Evolutionary conservation across 2,797 vertebrate genomes (phyloP).

Genomic region (Siniperca undulata): DNA sequence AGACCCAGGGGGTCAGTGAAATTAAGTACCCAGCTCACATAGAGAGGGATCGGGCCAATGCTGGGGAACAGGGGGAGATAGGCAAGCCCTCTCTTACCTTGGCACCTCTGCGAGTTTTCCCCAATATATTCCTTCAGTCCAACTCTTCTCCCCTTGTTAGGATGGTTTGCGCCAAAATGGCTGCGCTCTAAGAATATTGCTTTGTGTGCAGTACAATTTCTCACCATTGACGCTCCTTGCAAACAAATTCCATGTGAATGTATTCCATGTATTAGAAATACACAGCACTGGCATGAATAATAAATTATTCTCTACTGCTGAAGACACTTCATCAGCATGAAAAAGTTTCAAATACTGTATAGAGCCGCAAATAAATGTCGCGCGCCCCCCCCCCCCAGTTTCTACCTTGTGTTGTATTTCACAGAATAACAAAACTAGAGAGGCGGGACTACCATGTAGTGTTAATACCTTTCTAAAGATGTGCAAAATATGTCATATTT

Average conservation of each 20-base stretch:
- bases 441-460: background rate
- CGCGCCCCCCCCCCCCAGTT: background rate
- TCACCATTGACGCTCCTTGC: slow-evolving; percentile 9
- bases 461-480: background rate
- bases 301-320: slow-evolving; percentile 18
- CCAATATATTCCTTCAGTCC: slow-evolving; percentile 45
- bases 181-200: slow-evolving; percentile 33
- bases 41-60: slow-evolving; percentile 63
- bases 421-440: background rate
- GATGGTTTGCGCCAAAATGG: slow-evolving; percentile 45
- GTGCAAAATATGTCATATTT: background rate
- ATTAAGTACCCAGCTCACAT: slow-evolving; percentile 84
- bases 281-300: slow-evolving; percentile 16
- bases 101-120: slow-evolving; percentile 60
- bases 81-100: slow-evolving; percentile 72
- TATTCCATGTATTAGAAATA: slow-evolving; percentile 30
- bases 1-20: slow-evolving; percentile 85
- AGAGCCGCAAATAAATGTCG: slow-evolving; percentile 1
- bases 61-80: slow-evolving; percentile 52
- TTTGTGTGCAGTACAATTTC: slow-evolving; percentile 32
- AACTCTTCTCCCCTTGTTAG: slow-evolving; percentile 35
- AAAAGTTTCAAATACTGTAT: slow-evolving; percentile 8
- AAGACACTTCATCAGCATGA: background rate
- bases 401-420: background rate
- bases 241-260: slow-evolving; percentile 41